Conservation (phyloP, 2,797 vertebrate genomes). For the Philypnodon macrostomus region DNA sequence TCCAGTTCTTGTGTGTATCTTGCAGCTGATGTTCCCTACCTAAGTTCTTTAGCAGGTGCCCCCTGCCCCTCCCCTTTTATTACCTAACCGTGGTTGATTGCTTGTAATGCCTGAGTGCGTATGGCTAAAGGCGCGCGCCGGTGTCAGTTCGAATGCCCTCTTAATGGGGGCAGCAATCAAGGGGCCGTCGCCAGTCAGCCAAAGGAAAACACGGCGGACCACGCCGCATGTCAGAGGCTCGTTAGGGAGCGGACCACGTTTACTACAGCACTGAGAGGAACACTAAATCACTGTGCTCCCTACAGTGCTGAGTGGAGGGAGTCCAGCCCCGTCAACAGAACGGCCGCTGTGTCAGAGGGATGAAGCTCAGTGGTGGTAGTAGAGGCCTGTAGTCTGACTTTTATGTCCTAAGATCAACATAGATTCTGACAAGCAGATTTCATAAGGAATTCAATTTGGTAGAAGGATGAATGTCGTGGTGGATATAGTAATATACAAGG, state of each 20-base stretch:
- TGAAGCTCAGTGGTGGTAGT: background rate
- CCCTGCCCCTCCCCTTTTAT: conserved; percentile 8
- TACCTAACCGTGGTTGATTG: conserved; percentile 47
- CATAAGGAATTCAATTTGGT: too few relatives aligned
- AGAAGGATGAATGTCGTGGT: too few relatives aligned
- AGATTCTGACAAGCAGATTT: too few relatives aligned
- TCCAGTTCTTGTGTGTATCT: background rate
- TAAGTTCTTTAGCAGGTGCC: conserved; percentile 49
- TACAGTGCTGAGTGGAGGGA: conserved; percentile 51
- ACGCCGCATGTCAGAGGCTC: conserved; percentile 72
- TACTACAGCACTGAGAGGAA: conserved; percentile 70
- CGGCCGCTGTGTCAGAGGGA: conserved; percentile 22
- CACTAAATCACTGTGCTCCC: conserved; percentile 76
- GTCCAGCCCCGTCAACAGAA: conserved; percentile 46
- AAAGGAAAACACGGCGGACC: conserved; percentile 70
- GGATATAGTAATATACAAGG: too few relatives aligned
- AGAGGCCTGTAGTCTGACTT: background rate
- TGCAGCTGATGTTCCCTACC: background rate
- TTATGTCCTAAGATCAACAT: too few relatives aligned
- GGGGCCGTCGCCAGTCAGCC: conserved; percentile 54
- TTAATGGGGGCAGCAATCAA: conserved; percentile 73
- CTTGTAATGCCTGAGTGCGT: conserved; percentile 57
- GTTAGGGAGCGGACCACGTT: conserved; percentile 70
- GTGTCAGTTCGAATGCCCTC: conserved; percentile 60
- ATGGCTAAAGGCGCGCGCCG: conserved; percentile 52